Base-by-base conservation (phyloP, 2,113 vertebrate species). In the Oncorhynchus tshawytscha region DNA sequence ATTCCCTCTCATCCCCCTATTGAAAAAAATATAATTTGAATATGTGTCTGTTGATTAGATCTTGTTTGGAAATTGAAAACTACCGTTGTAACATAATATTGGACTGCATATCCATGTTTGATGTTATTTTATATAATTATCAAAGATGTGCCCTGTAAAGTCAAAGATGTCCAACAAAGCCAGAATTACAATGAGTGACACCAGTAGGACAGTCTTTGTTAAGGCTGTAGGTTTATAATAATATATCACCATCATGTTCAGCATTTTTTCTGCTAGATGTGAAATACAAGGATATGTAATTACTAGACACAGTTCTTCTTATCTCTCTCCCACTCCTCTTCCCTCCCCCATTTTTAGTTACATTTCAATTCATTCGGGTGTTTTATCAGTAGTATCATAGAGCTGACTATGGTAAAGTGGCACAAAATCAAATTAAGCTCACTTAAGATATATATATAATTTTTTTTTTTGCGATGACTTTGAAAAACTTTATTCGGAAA, bases 31-130 rank as follows among this genome's bases (percentile, higher is more conserved):
- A 39, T 45, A 2, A 45, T 45, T 45, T 45, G 9, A 45, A 12
- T 45, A 45, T 45, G 8, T 11, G 39, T 45, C 39, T 45, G 87
- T 85, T 80, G 81, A 79, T 82, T 49, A 71, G 70, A 80, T 78
- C 81, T 57, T 57, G 54, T 57, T 57, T 20, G 20, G 54, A 57
- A 20, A 57, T 57, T 57, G 18, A 20, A 57, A 57, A 57, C 20
- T 20, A 57, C 18, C 6, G 16, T 7, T 20, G 54, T 57, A 57
- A 57, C 54, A 57, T 57, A 2, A 20, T 20, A 57, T 15, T 57
- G 39, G 54, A 20, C 18, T 57, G 54, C 1, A 57, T 57, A 18
- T 57, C 54, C 20, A 15, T 57, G 16, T 57, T 57, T 57, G 20
- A 57, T 20, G 54, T 57, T 57, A 45, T 18, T 57, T 20, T 6